These are phyloP conservation scores for Minunthozetes semirufus DNA, from an alignment of 2,888 invertebrate species.

Conservation along the genomic window DNA sequence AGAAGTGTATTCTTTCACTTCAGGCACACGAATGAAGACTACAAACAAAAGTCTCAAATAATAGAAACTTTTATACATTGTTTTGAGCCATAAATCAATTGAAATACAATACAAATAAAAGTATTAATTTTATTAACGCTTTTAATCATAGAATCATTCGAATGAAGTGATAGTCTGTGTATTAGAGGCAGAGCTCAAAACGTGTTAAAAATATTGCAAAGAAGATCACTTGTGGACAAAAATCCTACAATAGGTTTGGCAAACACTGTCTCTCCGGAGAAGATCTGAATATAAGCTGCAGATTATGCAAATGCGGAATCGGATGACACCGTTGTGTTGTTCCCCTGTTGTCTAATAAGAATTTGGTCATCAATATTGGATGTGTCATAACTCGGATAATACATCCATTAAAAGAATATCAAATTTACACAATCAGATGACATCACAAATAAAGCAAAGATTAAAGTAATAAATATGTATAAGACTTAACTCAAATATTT, in stretches of 20 bases:
- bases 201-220: neutral
- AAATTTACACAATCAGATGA: neutral
- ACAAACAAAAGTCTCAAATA: neutral
- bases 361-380: conserved; percentile 4
- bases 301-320: neutral
- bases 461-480: conserved; percentile 16
- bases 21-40: neutral
- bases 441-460: neutral
- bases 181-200: neutral
- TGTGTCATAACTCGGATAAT: neutral
- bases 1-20: neutral
- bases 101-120: neutral
- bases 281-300: neutral
- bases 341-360: neutral
- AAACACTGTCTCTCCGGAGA: conserved; percentile 1
- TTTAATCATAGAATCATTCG: neutral
- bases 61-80: neutral
- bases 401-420: neutral
- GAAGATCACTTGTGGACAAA: neutral
- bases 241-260: neutral
- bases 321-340: conserved; percentile 4
- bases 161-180: neutral
- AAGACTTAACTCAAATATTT: conserved; percentile 12
- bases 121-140: conserved; percentile 4
- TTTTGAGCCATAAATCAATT: neutral